These are phyloP conservation scores for Diploptera punctata DNA, from an alignment of 2,888 invertebrate species.

Conservation along the genomic window DNA sequence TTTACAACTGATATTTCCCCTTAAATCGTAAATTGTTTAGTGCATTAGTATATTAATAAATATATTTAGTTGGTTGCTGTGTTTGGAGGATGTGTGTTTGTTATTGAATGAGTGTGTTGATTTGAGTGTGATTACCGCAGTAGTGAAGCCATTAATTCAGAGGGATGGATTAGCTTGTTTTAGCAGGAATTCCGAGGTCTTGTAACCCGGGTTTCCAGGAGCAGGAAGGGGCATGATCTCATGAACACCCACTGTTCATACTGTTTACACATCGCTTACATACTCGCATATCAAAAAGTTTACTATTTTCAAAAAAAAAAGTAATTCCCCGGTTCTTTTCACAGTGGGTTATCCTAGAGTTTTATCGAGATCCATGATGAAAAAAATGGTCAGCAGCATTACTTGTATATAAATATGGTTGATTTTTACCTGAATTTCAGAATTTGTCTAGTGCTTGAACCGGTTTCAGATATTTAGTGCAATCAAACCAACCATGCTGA, in stretches of 20 bases:
- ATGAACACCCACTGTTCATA: conserved; percentile 25
- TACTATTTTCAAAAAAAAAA: too few species aligned
- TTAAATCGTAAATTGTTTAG: too few species aligned
- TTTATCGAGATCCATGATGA: not conserved
- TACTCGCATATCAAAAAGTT: too few species aligned
- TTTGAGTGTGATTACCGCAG: conserved; percentile 32
- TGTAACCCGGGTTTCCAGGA: conserved; percentile 37
- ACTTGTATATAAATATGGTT: not conserved
- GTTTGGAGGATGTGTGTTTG: too few species aligned
- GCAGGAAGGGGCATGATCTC: conserved; percentile 17
- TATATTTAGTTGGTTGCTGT: too few species aligned
- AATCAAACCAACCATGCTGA: not conserved
- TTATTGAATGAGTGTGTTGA: too few species aligned
- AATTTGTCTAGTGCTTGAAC: not conserved
- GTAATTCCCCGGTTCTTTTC: not conserved
- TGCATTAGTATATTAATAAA: too few species aligned
- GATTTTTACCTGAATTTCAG: too few species aligned
- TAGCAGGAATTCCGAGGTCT: conserved; percentile 34
- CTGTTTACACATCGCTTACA: not conserved
- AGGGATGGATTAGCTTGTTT: too few species aligned
- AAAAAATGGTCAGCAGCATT: conserved; percentile 7
- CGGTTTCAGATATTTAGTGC: not conserved
- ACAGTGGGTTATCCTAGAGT: conserved; percentile 19
- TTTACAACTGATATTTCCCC: too few species aligned
- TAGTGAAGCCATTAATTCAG: not conserved